A percentile compares a stretch with the other conserved stretches of the same genome.
phyloP scores from a whole-genome alignment of 1,140 invertebrate genomes.

The Drosophila miranda region DNA sequence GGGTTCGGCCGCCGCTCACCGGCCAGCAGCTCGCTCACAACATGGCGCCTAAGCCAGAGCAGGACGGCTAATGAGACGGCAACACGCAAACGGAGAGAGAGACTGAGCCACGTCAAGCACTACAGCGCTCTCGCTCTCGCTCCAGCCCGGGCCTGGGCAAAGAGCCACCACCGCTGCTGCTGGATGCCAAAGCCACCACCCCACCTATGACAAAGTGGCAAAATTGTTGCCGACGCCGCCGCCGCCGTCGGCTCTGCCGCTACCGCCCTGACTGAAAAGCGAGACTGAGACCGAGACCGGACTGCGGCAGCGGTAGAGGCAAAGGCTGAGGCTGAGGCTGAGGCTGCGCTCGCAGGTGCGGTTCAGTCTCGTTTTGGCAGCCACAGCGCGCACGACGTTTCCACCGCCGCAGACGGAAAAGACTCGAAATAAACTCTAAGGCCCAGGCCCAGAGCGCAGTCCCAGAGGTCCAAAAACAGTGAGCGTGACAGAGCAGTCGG shows the following conservation, averaged over 20 bases:
- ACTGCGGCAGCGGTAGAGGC: slow-evolving; percentile 13
- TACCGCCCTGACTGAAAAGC: not conserved
- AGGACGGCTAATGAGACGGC: slow-evolving; percentile 30
- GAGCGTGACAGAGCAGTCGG: not conserved
- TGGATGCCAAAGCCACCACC: slow-evolving; percentile 19
- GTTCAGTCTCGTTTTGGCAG: slow-evolving; percentile 82
- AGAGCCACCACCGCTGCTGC: too few species aligned
- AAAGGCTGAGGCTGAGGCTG: not conserved
- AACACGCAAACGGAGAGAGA: not conserved
- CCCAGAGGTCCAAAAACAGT: too few species aligned
- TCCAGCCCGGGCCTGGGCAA: slow-evolving; percentile 11
- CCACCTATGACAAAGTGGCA: slow-evolving; percentile 69
- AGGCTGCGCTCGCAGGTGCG: slow-evolving; percentile 33
- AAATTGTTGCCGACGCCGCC: slow-evolving; percentile 42
- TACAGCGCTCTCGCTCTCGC: slow-evolving; percentile 13
- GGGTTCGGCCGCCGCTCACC: slow-evolving; percentile 2
- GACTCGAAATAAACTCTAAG: not conserved
- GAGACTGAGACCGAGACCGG: not conserved
- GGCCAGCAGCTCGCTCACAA: slow-evolving; percentile 24
- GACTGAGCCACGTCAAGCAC: not conserved
- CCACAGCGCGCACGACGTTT: slow-evolving; percentile 67
- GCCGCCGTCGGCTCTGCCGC: slow-evolving; percentile 5
- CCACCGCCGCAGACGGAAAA: slow-evolving; percentile 25
- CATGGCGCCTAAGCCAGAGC: slow-evolving; percentile 63
- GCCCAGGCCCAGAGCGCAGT: too few species aligned